Evolutionary conservation across 2,113 vertebrate species (phyloP).

Genomic region (Cervus canadensis): DNA sequence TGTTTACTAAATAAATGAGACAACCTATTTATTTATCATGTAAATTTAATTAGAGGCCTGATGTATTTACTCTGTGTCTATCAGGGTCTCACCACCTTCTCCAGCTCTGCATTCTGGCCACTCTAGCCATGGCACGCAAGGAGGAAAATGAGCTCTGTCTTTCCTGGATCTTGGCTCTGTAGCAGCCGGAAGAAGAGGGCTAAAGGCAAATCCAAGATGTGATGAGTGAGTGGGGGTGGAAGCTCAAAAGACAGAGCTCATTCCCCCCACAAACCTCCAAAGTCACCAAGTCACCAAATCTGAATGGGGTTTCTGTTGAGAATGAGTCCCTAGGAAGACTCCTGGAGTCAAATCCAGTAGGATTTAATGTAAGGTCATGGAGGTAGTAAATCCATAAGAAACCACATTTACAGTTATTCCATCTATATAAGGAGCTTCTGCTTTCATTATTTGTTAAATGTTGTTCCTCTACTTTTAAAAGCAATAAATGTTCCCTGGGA

Average conservation of each 20-base stretch:
- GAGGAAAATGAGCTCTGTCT: neutral
- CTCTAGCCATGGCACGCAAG: neutral
- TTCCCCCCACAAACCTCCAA: neutral
- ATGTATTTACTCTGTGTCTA: constrained; percentile 72
- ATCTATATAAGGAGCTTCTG: neutral
- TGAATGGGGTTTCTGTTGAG: neutral
- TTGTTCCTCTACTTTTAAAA: neutral
- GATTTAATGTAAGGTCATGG: neutral
- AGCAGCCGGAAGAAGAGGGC: neutral
- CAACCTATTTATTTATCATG: constrained; percentile 78
- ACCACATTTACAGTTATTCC: neutral
- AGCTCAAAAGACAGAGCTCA: neutral
- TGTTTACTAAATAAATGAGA: constrained; percentile 79
- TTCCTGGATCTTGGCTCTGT: neutral
- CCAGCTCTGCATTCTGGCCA: neutral
- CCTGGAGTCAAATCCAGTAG: neutral
- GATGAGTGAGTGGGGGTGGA: neutral
- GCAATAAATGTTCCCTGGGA: neutral
- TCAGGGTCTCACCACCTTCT: constrained; percentile 55
- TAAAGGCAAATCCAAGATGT: neutral
- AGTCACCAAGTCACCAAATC: neutral
- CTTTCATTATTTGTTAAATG: neutral
- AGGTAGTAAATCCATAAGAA: neutral
- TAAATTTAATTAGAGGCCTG: constrained; percentile 77
- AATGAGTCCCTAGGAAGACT: neutral